phyloP scores from a whole-genome alignment of 2,797 vertebrate species.

The Malacoctenus gilli region DNA sequence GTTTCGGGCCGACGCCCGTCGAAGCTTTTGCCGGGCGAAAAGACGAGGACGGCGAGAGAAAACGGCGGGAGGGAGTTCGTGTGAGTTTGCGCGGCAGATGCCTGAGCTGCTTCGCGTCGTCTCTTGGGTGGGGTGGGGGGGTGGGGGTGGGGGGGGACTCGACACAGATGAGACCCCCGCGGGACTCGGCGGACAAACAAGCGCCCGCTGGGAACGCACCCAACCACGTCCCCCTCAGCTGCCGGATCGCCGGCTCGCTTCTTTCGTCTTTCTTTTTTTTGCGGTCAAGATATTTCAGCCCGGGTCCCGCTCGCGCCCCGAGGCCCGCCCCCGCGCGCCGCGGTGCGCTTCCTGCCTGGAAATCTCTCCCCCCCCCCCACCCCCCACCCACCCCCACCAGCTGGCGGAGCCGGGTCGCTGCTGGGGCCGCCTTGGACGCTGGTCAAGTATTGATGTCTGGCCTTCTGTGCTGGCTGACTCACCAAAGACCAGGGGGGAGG shows the following conservation, averaged over 20 bases:
- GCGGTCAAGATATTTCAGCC: slow-evolving; percentile 54
- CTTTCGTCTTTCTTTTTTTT: slow-evolving; percentile 24
- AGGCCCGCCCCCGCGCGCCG: slow-evolving; percentile 38
- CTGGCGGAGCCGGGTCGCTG: slow-evolving; percentile 70
- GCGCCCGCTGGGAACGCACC: slow-evolving; percentile 32
- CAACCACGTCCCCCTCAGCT: slow-evolving; percentile 48
- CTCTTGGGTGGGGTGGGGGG: no score
- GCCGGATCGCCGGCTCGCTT: slow-evolving; percentile 2
- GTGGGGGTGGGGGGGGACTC: slow-evolving; percentile 55
- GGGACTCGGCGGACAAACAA: slow-evolving; percentile 64
- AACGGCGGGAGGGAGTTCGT: slow-evolving; percentile 30
- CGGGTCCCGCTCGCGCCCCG: slow-evolving; percentile 32
- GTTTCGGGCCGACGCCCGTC: no score
- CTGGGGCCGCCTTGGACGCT: slow-evolving; percentile 62
- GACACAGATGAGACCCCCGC: slow-evolving; percentile 56
- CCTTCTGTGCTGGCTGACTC: slow-evolving; percentile 48
- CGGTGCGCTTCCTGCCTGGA: slow-evolving; percentile 41
- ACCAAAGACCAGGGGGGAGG: slow-evolving; percentile 8
- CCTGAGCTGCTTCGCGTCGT: slow-evolving; percentile 29
- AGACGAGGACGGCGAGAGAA: no score
- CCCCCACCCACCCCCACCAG: slow-evolving; percentile 57
- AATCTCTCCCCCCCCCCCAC: slow-evolving; percentile 35
- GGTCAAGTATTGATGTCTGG: slow-evolving; percentile 70
- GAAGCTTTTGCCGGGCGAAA: no score
- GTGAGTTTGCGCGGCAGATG: slow-evolving; percentile 46